A percentile compares a stretch with the other conserved stretches of the same genome.
phyloP scores from a whole-genome alignment of 2,113 vertebrate genomes.

The Solenodon paradoxus region DNA sequence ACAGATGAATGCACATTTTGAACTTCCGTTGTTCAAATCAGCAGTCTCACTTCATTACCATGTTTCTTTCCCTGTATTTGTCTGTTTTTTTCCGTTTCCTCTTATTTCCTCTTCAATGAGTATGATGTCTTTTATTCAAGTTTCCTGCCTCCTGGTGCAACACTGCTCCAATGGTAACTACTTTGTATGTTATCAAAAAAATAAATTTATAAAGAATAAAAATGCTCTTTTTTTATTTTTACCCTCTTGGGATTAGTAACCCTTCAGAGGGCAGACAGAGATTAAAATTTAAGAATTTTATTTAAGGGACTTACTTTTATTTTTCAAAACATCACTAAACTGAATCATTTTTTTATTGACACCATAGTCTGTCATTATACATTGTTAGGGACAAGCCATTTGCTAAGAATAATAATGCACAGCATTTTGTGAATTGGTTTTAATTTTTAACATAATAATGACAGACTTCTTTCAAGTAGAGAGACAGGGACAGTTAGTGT shows the following conservation, averaged over 20 bases:
- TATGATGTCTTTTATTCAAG: not conserved
- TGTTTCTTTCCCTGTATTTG: not conserved
- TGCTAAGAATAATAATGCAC: not conserved
- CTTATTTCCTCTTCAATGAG: not conserved
- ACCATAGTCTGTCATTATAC: not conserved
- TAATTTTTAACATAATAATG: not conserved
- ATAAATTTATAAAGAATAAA: not conserved
- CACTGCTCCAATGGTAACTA: not conserved
- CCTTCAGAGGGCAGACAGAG: not conserved
- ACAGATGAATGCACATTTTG: not conserved
- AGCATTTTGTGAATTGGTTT: not conserved
- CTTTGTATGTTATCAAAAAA: not conserved
- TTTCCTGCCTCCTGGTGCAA: not conserved
- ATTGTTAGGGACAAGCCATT: not conserved
- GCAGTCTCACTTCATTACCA: not conserved
- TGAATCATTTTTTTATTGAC: not conserved
- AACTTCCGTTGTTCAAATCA: constrained; percentile 4
- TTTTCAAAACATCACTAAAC: not conserved
- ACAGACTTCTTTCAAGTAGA: not conserved
- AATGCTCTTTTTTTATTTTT: not conserved
- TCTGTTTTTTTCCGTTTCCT: not conserved
- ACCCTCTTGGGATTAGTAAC: not conserved
- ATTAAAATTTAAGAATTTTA: not conserved
- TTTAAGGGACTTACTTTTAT: not conserved
- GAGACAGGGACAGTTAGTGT: rapidly evolving